Evolutionary conservation across 2,888 invertebrate genomes (phyloP).

Genomic region (Unio delphinus): DNA sequence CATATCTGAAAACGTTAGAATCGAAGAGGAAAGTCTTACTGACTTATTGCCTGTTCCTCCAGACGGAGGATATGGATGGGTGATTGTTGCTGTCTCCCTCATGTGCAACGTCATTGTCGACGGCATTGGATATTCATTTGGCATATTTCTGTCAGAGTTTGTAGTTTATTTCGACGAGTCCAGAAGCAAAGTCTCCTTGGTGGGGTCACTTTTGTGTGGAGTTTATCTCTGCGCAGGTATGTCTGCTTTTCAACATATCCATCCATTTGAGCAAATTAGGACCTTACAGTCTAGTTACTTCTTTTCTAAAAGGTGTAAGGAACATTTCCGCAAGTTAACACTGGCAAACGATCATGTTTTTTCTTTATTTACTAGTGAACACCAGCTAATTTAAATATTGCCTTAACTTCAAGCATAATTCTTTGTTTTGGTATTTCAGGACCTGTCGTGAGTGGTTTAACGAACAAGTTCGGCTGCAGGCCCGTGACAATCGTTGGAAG

Average conservation of each 20-base stretch:
- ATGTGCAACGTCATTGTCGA: slow-evolving; percentile 94
- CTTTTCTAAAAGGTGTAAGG: too few relatives aligned
- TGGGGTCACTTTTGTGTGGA: slow-evolving; percentile 91
- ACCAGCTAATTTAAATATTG: not conserved
- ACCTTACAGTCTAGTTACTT: too few relatives aligned
- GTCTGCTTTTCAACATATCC: slow-evolving; percentile 7
- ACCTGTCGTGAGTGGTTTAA: slow-evolving; percentile 93
- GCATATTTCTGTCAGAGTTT: slow-evolving; percentile 81
- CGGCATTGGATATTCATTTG: slow-evolving; percentile 93
- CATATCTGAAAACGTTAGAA: slow-evolving; percentile 48
- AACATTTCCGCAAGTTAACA: too few relatives aligned
- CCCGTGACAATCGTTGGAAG: slow-evolving; percentile 89
- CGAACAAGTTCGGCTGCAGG: slow-evolving; percentile 94
- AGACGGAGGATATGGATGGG: slow-evolving; percentile 93
- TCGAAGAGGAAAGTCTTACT: slow-evolving; percentile 45
- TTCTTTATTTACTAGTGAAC: not conserved
- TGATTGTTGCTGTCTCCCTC: slow-evolving; percentile 91
- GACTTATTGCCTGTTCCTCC: slow-evolving; percentile 68
- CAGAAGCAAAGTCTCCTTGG: slow-evolving; percentile 85
- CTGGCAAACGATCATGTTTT: not conserved
- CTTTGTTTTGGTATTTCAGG: slow-evolving; percentile 74
- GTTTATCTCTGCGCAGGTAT: slow-evolving; percentile 90
- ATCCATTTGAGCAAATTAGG: too few relatives aligned
- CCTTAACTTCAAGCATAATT: not conserved
- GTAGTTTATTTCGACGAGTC: slow-evolving; percentile 81